Evolutionary conservation across 2,113 vertebrate species (phyloP), one percentile per base, ranked within the genome.

Genomic region (Hippocampus zosterae): DNA sequence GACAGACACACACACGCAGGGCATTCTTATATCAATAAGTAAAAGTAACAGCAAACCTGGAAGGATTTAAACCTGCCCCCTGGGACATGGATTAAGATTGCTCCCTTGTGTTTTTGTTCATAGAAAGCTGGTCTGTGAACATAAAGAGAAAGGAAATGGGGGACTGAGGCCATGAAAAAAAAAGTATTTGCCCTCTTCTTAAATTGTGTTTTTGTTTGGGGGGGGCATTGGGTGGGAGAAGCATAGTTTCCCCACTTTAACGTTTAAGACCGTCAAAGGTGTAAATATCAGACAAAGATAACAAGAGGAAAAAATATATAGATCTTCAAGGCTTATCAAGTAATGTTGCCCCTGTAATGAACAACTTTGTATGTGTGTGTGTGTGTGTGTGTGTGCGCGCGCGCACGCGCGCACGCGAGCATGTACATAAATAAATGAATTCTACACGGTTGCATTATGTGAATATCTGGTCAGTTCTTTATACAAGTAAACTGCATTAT

Each of bases 21-120:
- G 62, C 62, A 78, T 77, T 76, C 79, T 60, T 74, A 42, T 74
- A 75, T 82, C 76, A 80, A 85, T 85, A 89, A 82, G 83, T 44
- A 81, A 68, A 65, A 73, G 77, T 65, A 87, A 88, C 83, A 87
- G 86, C 77, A 74, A 85, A 85, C 72, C 82, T 72, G 72, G 76
- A 73, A 87, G 73, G 75, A 76, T 84, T 86, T 73, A 75, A 62
- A 71, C 52, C 8, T 3, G 62, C 70, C 46, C 46, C 50, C 16
- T 11, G 62, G 70, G 84, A 88, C 84, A 78, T 86, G 87, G 79
- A 73, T 65, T 50, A 78, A 69, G 77, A 88, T 87, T 73, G 78
- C 77, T 77, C 67, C 74, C 55, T 60, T 67, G 73, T 78, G 74
- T 83, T 84, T 78, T 72, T 59, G 60, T 40, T 73, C 68, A 85